Conservation (phyloP, 2,113 vertebrate genomes). For the Trogon melanurus region DNA sequence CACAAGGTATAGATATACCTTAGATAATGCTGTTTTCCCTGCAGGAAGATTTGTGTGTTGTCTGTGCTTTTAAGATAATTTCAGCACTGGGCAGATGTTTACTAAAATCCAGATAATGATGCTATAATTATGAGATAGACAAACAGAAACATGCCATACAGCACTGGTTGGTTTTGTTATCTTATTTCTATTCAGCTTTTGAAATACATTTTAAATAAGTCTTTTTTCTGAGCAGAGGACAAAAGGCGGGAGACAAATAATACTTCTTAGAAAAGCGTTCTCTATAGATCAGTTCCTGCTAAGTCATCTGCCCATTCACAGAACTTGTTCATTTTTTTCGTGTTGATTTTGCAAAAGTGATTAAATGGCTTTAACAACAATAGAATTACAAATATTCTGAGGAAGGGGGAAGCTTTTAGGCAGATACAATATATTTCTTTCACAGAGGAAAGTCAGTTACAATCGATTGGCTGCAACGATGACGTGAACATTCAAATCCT, state of each 20-base stretch:
- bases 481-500: background rate
- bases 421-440: background rate
- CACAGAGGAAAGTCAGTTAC: background rate
- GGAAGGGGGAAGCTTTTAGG: background rate
- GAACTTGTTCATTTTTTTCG: background rate
- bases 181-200: background rate
- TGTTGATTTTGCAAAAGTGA: background rate
- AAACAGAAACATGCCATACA: background rate
- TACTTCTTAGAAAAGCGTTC: background rate
- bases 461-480: background rate
- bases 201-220: background rate
- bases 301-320: background rate
- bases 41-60: background rate
- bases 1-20: background rate
- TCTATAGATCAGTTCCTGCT: background rate
- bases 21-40: background rate
- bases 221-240: background rate
- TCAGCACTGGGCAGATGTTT: background rate
- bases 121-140: background rate
- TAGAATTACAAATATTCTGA: background rate
- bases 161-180: background rate
- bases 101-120: background rate
- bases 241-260: background rate
- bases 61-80: background rate
- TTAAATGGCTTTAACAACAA: constrained; percentile 11